These are phyloP conservation scores for Gari tellinella DNA, from an alignment of 2,888 invertebrate species.

Conservation along the genomic window DNA sequence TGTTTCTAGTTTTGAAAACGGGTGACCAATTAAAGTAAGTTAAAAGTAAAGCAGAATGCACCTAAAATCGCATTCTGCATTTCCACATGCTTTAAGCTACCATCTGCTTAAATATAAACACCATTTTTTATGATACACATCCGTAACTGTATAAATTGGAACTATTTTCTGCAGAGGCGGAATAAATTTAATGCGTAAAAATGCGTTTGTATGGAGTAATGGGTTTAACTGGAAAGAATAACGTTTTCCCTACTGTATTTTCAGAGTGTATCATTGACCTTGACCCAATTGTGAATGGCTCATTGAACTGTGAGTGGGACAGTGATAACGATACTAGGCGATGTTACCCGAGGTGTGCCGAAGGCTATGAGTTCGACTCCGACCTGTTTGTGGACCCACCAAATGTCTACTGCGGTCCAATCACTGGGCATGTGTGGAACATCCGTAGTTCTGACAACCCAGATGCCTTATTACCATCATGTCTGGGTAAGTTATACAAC, in stretches of 20 bases:
- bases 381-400: conserved; percentile 17
- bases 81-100: too few relatives aligned
- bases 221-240: too few relatives aligned
- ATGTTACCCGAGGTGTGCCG: conserved; percentile 29
- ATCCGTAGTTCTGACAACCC: conserved; percentile 34
- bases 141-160: too few relatives aligned
- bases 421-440: conserved; percentile 48
- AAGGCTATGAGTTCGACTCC: conserved; percentile 36
- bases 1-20: too few relatives aligned
- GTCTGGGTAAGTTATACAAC: conserved; percentile 36
- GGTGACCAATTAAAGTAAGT: too few relatives aligned
- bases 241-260: neutral
- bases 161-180: too few relatives aligned
- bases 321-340: conserved; percentile 15
- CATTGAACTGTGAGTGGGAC: conserved; percentile 19
- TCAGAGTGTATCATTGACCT: conserved; percentile 33
- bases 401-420: conserved; percentile 33
- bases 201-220: too few relatives aligned
- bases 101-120: too few relatives aligned
- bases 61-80: too few relatives aligned
- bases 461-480: conserved; percentile 22
- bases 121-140: too few relatives aligned
- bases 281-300: conserved; percentile 18
- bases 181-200: too few relatives aligned
- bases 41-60: too few relatives aligned